phyloP scores from a whole-genome alignment of 2,888 invertebrate species.

The Scaptomyza tumidula region DNA sequence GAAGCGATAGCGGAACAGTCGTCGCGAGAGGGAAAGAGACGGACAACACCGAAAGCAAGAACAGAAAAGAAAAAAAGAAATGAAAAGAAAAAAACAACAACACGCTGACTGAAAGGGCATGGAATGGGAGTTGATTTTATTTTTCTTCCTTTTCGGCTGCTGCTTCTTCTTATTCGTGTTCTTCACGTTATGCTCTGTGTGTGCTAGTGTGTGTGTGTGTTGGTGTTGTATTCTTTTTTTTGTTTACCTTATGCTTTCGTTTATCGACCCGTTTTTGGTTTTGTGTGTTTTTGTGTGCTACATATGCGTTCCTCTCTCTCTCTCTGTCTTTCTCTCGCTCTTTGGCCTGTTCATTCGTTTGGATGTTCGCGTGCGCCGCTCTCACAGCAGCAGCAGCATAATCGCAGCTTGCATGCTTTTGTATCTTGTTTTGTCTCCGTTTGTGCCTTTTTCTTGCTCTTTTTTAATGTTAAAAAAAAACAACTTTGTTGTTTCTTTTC shows the following conservation, averaged over 20 bases:
- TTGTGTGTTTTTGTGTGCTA: conserved; percentile 72
- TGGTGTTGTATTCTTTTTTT: conserved; percentile 56
- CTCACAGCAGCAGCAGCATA: conserved; percentile 37
- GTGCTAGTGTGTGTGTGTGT: conserved; percentile 25
- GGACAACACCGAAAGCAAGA: conserved; percentile 38
- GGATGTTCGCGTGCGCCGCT: conserved; percentile 46
- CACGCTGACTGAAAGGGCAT: conserved; percentile 55
- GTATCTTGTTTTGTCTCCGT: conserved; percentile 19
- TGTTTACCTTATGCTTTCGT: conserved; percentile 79
- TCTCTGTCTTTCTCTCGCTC: conserved; percentile 29
- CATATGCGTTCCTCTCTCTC: conserved; percentile 62
- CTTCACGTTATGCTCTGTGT: conserved; percentile 29
- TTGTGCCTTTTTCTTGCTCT: conserved; percentile 1
- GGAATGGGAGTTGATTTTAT: conserved; percentile 67
- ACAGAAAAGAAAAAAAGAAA: conserved; percentile 22
- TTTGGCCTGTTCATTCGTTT: conserved; percentile 16
- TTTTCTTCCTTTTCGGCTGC: conserved; percentile 63
- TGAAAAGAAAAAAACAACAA: conserved; percentile 8
- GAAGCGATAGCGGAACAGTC: conserved; percentile 41
- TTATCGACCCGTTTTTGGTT: conserved; percentile 74
- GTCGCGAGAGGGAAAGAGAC: conserved; percentile 31
- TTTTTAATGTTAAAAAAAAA: background rate
- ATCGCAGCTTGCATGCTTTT: conserved; percentile 51
- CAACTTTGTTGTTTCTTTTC: conserved; percentile 1
- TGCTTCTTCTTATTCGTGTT: conserved; percentile 57